Base-by-base conservation (phyloP, 2,113 vertebrate species). In the Nibea coibor region DNA sequence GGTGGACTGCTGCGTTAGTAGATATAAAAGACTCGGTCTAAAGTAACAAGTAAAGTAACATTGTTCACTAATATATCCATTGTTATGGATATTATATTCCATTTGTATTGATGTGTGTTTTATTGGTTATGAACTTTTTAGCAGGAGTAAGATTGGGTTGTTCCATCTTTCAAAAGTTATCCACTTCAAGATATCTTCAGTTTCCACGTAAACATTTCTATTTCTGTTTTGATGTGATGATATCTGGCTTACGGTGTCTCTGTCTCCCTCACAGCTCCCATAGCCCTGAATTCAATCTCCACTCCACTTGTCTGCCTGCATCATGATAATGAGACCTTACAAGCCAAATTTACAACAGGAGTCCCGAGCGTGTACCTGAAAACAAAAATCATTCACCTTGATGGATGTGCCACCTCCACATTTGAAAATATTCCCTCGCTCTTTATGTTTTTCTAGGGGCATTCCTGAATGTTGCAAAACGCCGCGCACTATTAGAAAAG, bases 381-480 rank as follows among this genome's bases (percentile, higher is more conserved):
- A 66, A 61, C 51, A 14, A 56, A 67, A 43, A 16, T 5, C 22
- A 61, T 65, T 43, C 10, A 50, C 24, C 48, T 4, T 42, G 53
- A 57, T 17, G 15, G 42, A 35, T 63, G 70, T 74, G 68, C 61
- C 57, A 67, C 43, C 28, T 53, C n/a, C 58, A 64, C 79, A 42
- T 62, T 24, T 48, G 4, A 47, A 43, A 54, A 62, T 20, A 31
- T 17, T 53, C 6, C 5, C 45, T 62, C n/a, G 15, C 26, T 56
- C 61, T 26, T 1, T 72, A 8, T 43, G 42, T 56, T 51, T 78
- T 77, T 63, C 79, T 24, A 20, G 11, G 11, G 26, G 20, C 2
- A 11, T 47, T 67, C 61, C 45, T 72, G 51, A 83, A 78, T 51
- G 54, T 57, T 54, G 43, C 69, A 72, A 85, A 85, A 80, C 19